Conservation (phyloP, 23 tunicate species). For the Botrylloides violaceus region DNA sequence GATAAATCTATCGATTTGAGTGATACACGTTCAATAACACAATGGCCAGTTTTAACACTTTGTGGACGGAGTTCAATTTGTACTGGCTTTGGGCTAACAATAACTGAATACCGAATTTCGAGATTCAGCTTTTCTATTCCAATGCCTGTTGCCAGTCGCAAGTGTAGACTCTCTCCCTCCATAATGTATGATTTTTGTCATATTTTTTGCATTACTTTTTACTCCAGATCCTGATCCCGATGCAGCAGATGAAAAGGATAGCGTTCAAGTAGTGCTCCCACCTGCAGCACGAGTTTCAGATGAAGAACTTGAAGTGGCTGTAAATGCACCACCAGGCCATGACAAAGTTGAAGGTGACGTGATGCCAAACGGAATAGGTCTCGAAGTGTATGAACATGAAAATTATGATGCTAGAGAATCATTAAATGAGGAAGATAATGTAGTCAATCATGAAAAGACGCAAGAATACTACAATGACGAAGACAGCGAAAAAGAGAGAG, state of each 20-base stretch:
- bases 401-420: background rate
- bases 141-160: too few species aligned
- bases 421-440: background rate
- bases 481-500: background rate
- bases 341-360: background rate
- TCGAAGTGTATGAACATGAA: background rate
- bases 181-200: too few species aligned
- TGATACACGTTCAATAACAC: too few species aligned
- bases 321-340: background rate
- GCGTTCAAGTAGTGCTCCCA: background rate
- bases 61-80: too few species aligned
- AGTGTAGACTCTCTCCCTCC: too few species aligned
- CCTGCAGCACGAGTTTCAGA: background rate
- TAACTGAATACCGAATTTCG: too few species aligned
- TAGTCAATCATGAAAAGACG: background rate
- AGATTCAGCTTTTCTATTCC: too few species aligned
- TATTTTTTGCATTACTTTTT: too few species aligned
- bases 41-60: too few species aligned
- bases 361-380: background rate
- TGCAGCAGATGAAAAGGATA: background rate
- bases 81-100: too few species aligned
- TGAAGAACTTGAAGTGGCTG: background rate
- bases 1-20: too few species aligned
- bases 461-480: background rate
- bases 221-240: too few species aligned